A percentile compares a stretch with the other conserved stretches of the same genome.
Conservation (phyloP, 53 echinoderm and acorn worm species). For the Crossaster papposus region DNA sequence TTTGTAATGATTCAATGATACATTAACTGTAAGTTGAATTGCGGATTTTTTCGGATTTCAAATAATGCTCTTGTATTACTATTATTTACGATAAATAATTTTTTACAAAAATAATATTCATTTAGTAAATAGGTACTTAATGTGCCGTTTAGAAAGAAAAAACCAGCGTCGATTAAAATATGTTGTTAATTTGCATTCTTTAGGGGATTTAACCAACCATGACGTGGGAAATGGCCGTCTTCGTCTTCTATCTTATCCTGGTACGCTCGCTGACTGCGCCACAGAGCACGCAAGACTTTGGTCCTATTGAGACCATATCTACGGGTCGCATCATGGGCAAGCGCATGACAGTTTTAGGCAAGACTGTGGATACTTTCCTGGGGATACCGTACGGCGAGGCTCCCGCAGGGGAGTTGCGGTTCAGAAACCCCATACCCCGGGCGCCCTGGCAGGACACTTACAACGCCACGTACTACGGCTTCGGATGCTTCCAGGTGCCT, state of each 20-base stretch:
- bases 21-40: too few species aligned
- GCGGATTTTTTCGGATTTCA: too few species aligned
- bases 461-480: conserved; percentile 75
- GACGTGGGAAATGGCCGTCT: conserved; percentile 50
- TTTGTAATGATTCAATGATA: background rate
- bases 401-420: conserved; percentile 57
- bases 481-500: conserved; percentile 76
- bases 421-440: conserved; percentile 55
- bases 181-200: background rate
- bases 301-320: conserved; percentile 49
- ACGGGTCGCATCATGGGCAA: conserved; percentile 79
- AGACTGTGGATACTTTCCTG: conserved; percentile 77
- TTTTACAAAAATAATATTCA: too few species aligned
- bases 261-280: conserved; percentile 35
- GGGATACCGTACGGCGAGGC: conserved; percentile 83
- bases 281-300: conserved; percentile 2
- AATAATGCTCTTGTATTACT: too few species aligned
- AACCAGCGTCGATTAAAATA: too few species aligned
- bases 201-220: background rate
- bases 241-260: conserved; percentile 28
- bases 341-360: conserved; percentile 57
- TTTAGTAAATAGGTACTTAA: too few species aligned
- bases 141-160: too few species aligned
- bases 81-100: too few species aligned
- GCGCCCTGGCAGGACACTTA: conserved; percentile 63